Evolutionary conservation across 1,140 invertebrate species (phyloP), one percentile per base, ranked within the genome.

Genomic region (Drosophila arizonae): DNA sequence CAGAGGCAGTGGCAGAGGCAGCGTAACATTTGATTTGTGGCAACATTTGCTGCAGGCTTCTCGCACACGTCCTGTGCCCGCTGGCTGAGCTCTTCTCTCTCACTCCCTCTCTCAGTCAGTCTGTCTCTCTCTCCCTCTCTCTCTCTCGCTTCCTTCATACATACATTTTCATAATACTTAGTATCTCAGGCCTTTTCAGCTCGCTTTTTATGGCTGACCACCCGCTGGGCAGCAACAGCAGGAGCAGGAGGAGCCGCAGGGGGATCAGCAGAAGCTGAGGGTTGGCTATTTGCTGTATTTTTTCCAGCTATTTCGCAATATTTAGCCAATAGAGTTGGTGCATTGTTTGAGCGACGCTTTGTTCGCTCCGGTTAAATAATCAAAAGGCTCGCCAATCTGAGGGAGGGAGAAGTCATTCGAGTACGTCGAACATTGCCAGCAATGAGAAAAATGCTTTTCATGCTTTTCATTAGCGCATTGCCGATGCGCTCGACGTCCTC

Each of bases 261-360:
- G 4, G 17, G 17, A 17, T 2, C 0, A 21, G 10, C 21, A 11
- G 9, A 0, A 46, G 33, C 11, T 17, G 28, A 5, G 1, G 8
- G 4, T 41, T 36, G 45, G 48, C 54, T 39, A 17, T 46, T 30
- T 33, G 17, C 36, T 57, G 24, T 36, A 39, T 13, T 57, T 48
- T 61, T 55, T 55, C 36, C 36, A 39, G 36, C 36, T 39, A 62
- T 66, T 75, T 75, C 70, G 70, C 79, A 87, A 87, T 87, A 88
- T 87, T 87, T 79, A 77, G 79, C 84, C 84, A 87, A 87, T 82
- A 88, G 79, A 51, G 65, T 80, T 80, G 71, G 62, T 73, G 79
- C 73, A 84, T 88, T 87, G 84, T 88, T 74, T 54, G 68, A 78
- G 68, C 72, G 67, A n/a, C 65, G 71, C 76, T 87, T 87, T 86